phyloP scores from a whole-genome alignment of 2,888 invertebrate species.

The Tholera decimalis region DNA sequence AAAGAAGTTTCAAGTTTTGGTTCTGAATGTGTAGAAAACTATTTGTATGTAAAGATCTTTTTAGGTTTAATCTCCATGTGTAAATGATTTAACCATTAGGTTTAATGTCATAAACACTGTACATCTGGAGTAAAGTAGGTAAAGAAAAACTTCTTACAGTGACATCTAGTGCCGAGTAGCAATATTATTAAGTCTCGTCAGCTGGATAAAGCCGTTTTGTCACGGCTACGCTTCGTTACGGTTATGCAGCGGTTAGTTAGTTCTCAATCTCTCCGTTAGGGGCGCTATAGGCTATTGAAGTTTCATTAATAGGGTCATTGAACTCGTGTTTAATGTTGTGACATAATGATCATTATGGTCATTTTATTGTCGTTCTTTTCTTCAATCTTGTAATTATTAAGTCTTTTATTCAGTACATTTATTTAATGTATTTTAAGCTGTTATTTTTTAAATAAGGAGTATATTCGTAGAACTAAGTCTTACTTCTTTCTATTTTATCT shows the following conservation, averaged over 20 bases:
- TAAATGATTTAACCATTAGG: too few species aligned
- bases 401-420: not conserved
- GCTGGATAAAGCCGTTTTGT: conserved; percentile 18
- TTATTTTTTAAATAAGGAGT: too few species aligned
- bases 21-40: too few species aligned
- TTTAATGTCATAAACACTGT: not conserved
- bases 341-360: conserved; percentile 4
- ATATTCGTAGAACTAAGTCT: too few species aligned
- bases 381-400: too few species aligned
- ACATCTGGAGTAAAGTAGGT: conserved; percentile 20
- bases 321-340: conserved; percentile 15
- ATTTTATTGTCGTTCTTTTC: not conserved
- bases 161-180: conserved; percentile 54
- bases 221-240: not conserved
- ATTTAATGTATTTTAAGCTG: too few species aligned
- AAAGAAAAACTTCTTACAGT: not conserved
- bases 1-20: too few species aligned
- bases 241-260: conserved; percentile 28
- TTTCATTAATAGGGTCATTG: conserved; percentile 30
- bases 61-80: too few species aligned
- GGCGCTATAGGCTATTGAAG: conserved; percentile 27
- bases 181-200: conserved; percentile 11
- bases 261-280: conserved; percentile 36
- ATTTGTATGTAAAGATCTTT: too few species aligned
- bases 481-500: too few species aligned